Base-by-base conservation (phyloP, 2,888 invertebrate genomes). In the Temnothorax unifasciatus region DNA sequence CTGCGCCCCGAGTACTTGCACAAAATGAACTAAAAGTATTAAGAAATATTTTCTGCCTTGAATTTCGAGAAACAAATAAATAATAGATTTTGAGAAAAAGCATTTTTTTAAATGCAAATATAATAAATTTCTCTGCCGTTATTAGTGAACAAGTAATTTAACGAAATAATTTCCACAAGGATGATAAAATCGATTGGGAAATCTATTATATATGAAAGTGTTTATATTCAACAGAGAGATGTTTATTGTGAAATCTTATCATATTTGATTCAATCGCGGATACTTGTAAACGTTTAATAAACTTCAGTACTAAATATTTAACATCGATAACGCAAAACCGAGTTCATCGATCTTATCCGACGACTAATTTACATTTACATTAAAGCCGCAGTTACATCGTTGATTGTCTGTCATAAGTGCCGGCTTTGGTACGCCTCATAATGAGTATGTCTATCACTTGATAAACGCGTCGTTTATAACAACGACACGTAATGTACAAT, bases 401-500 rank as follows among this genome's bases (percentile, higher is more conserved):
- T 54, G 25, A 77, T 77, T 77, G 52, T 73, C 47, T 73, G 59
- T 61, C 79, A 73, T 73, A 50, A 59, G 59, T 81, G 38, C 47
- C 11, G 34, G 59, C 59, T 71, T 73, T 59, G 47, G 21, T 59
- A 66, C 4, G n/a, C 29, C 44, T 79, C 15, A 21, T 81, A 73
- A 81, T 73, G 74, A 81, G 59, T 29, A 38, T 73, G 73, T 38
- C 59, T 59, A 50, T 81, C 38, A 81, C 47, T 50, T 66, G 34
- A 61, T 73, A 73, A 73, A 50, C 79, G 50, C 34, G 38, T 64
- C 47, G 47, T 18, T 68, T 61, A 21, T 50, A 21, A 71, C 59
- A 79, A 71, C 21, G 57, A 71, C 34, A 21, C 68, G 52, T 47
- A 79, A 71, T 59, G 47, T 47, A 57, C 44, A 69, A 71, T 59